A percentile compares a stretch with the other conserved stretches of the same genome.
These are phyloP conservation scores for Zaprionus lineosus DNA, from an alignment of 2,888 invertebrate species.

Conservation along the genomic window DNA sequence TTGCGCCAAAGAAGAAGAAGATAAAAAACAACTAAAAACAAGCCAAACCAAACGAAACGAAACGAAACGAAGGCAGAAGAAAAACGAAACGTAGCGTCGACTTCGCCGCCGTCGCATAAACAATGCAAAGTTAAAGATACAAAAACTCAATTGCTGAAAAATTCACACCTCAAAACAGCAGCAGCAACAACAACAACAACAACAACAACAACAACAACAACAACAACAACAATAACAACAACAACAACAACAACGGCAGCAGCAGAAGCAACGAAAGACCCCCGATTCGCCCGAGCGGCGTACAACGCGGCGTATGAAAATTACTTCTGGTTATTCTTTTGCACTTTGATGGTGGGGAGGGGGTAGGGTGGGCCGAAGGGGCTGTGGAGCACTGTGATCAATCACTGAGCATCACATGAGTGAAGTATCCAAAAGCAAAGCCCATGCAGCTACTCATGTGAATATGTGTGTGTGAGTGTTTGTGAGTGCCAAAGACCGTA, in stretches of 20 bases:
- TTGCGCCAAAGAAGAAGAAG: conserved; percentile 49
- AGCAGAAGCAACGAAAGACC: conserved; percentile 18
- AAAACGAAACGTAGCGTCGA: conserved; percentile 15
- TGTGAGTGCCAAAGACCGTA: too few species aligned
- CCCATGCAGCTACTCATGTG: too few species aligned
- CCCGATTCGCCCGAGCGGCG: too few species aligned
- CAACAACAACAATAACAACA: conserved; percentile 13
- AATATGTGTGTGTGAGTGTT: too few species aligned
- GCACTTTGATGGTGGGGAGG: too few species aligned
- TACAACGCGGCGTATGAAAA: conserved; percentile 61
- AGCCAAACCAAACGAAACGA: conserved; percentile 40
- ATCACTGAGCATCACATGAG: conserved; percentile 37
- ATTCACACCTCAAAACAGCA: conserved; percentile 60
- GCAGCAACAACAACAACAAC: conserved; percentile 9
- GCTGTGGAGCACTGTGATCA: conserved; percentile 21
- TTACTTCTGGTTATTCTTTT: conserved; percentile 17
- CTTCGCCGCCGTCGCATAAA: conserved; percentile 44
- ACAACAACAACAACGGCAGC: conserved; percentile 1
- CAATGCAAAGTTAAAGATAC: conserved; percentile 71
- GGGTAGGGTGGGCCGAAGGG: not conserved
- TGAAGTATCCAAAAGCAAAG: not conserved
- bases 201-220: conserved; percentile 3
- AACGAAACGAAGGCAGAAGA: conserved; percentile 1
- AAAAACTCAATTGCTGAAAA: conserved; percentile 63
- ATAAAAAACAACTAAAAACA: conserved; percentile 25